Conservation (phyloP, 2,888 invertebrate genomes). For the Ryuthela nishihirai region DNA sequence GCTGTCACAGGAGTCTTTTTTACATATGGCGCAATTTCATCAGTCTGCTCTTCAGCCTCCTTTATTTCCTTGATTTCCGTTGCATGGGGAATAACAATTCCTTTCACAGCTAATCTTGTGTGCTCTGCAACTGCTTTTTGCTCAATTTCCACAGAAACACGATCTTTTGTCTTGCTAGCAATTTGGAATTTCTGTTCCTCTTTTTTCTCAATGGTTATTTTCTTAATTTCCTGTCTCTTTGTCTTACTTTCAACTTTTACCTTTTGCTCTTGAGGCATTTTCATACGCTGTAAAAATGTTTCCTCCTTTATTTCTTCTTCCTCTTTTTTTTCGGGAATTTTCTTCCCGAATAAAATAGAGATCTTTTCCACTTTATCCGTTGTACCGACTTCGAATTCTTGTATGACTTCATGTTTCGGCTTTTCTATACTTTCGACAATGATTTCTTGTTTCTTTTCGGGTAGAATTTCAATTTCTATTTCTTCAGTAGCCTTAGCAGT, state of each 20-base stretch:
- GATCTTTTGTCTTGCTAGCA: slow-evolving; percentile 1
- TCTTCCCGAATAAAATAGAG: not conserved
- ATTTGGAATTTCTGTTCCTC: slow-evolving; percentile 16
- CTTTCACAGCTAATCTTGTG: slow-evolving; percentile 10
- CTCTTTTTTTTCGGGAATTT: not conserved
- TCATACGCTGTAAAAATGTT: not conserved
- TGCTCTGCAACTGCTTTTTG: slow-evolving; percentile 14
- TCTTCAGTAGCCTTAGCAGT: slow-evolving; percentile 16
- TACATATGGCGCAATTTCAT: not conserved
- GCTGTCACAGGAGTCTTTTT: not conserved
- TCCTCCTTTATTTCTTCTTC: slow-evolving; percentile 2
- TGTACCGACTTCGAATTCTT: slow-evolving; percentile 5
- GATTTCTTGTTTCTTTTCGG: slow-evolving; percentile 21
- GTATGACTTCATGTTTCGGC: slow-evolving; percentile 1
- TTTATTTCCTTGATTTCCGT: not conserved
- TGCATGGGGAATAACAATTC: slow-evolving; percentile 21
- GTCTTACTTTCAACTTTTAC: not conserved
- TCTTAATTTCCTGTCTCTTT: not conserved
- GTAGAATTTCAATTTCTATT: slow-evolving; percentile 21
- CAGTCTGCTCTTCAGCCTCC: not conserved
- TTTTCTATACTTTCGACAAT: slow-evolving; percentile 28
- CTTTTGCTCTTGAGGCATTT: slow-evolving; percentile 3
- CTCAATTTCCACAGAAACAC: slow-evolving; percentile 11
- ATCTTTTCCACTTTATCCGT: not conserved
- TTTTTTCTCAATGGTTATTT: slow-evolving; percentile 2